Base-by-base conservation (phyloP, 2,888 invertebrate genomes). In the Thysanoteuthis rhombus region DNA sequence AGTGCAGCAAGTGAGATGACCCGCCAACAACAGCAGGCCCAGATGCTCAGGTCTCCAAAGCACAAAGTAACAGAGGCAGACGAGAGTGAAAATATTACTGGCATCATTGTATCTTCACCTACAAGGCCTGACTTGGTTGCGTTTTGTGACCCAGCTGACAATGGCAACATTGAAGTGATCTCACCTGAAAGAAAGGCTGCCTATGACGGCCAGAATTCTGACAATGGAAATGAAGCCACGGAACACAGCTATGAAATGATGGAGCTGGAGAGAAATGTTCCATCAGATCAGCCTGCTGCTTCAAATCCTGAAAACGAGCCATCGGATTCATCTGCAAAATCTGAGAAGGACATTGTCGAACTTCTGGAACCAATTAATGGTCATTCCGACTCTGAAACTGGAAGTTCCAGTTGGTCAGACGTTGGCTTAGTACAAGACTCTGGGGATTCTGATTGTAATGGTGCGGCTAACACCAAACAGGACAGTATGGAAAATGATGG, bases 321-420 rank as follows among this genome's bases (percentile, higher is more conserved):
- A 10, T 6, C 47, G 36, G 47, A 58, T 39, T 47, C 39, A 1
- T 58, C 47, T 39, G 93, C 45, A n/a, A 47, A 58, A 47, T n/a
- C 39, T 2, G 93, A 93, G 38, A 93, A 93, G 58, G 52, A 93
- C 38, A 28, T 1, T 39, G 42, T 42, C 28, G 93, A 52, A 4
- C 38, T 39, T 52, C 38, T 93, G 16, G 58, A 58, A 36, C 39
- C 52, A 16, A 93, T n/a, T 58, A 45, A 40, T 42, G 92, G 92
- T 42, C 92, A 92, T 42, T 47, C 93, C 36, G 58, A 93, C 42
- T 93, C 93, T 58, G 93, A 93, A 58, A 42, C 91, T 91, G 91
- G 91, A 91, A 93, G 93, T 38, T 93, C 93, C 25, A 93, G 93
- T 58, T 93, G 93, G 93, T 93, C 93, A 28, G 93, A 93, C 8